phyloP scores from a whole-genome alignment of 2,888 invertebrate species.

The Spisula solida region DNA sequence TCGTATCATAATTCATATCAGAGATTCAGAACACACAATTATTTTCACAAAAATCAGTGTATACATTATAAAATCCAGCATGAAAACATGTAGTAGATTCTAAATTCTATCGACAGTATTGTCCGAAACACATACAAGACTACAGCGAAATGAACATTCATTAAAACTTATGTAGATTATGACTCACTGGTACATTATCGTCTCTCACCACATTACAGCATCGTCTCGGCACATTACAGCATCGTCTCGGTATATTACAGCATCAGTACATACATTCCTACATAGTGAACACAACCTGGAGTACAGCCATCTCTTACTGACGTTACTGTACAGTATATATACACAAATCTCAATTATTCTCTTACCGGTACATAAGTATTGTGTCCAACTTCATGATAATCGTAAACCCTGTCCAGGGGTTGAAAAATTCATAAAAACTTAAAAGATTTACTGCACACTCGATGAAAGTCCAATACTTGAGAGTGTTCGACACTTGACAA shows the following conservation, averaged over 20 bases:
- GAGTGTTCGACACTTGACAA: too few species aligned
- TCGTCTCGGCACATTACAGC: too few species aligned
- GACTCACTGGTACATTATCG: not conserved
- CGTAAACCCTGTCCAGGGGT: too few species aligned
- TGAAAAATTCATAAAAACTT: too few species aligned
- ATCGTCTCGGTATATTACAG: not conserved
- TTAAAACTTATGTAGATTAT: constrained; percentile 1
- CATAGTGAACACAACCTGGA: not conserved
- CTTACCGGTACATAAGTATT: too few species aligned
- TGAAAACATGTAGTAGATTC: not conserved
- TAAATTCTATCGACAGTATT: not conserved
- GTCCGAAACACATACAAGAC: not conserved
- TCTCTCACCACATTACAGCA: not conserved
- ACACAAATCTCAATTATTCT: too few species aligned
- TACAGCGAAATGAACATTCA: not conserved
- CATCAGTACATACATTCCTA: not conserved
- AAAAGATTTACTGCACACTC: too few species aligned
- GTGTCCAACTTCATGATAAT: too few species aligned
- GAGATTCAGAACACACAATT: not conserved
- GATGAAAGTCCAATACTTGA: too few species aligned
- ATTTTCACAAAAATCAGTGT: not conserved
- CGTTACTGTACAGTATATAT: too few species aligned
- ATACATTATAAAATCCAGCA: not conserved
- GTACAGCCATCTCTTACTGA: not conserved
- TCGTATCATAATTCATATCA: too few species aligned